A percentile compares a stretch with the other conserved stretches of the same genome.
These are phyloP conservation scores for Lacerta agilis DNA, from an alignment of 2,797 vertebrate genomes.

Conservation along the genomic window DNA sequence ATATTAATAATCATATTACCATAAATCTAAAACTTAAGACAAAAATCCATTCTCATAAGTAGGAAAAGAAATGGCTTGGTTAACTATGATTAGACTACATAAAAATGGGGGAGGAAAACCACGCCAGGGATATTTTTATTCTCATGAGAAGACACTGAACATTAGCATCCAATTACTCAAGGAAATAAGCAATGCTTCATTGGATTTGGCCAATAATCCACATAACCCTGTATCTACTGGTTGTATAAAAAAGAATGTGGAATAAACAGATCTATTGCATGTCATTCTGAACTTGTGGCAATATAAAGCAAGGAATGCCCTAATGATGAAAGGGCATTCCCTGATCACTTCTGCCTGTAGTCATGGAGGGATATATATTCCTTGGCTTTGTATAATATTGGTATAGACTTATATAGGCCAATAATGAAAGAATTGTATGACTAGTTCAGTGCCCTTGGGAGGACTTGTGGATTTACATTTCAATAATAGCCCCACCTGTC, in stretches of 20 bases:
- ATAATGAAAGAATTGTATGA: not conserved
- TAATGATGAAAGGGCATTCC: not conserved
- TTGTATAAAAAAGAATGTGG: not conserved
- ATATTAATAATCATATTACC: not conserved
- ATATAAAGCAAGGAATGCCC: not conserved
- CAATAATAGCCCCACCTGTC: not conserved
- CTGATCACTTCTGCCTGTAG: not conserved
- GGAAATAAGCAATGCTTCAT: not conserved
- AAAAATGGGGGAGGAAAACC: not conserved
- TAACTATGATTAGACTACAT: conserved; percentile 25
- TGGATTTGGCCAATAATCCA: not conserved
- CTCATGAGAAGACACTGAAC: not conserved
- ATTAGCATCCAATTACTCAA: not conserved
- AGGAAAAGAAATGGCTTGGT: conserved; percentile 31
- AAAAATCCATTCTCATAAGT: not conserved
- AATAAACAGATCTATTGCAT: not conserved
- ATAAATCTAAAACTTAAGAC: not conserved
- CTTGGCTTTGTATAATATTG: not conserved
- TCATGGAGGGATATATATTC: not conserved
- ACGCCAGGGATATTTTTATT: not conserved
- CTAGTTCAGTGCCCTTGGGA: not conserved
- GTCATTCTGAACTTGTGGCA: not conserved
- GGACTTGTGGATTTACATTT: not conserved
- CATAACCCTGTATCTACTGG: not conserved
- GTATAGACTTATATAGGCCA: not conserved